Conservation (phyloP, 2,888 invertebrate genomes). For the Helicoverpa assulta region DNA sequence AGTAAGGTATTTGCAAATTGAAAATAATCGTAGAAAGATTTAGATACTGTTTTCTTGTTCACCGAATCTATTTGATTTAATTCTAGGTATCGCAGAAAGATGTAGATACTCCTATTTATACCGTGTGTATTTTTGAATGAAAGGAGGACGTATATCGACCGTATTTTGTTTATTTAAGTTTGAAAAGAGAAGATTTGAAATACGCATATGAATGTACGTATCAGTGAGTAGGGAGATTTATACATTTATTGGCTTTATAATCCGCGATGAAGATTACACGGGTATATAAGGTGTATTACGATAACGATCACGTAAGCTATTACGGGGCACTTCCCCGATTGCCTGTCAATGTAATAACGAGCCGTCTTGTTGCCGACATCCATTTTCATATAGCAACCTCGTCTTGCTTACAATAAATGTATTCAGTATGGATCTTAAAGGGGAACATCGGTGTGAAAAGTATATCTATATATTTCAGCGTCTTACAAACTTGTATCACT, state of each 20-base stretch:
- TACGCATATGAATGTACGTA: neutral
- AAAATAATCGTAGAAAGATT: no score
- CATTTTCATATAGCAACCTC: conserved; percentile 19
- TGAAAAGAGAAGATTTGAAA: no score
- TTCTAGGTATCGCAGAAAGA: no score
- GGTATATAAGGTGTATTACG: conserved; percentile 1
- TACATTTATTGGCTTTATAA: neutral
- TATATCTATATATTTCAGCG: neutral
- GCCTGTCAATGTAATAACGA: conserved; percentile 45
- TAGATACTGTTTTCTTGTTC: no score
- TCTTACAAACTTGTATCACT: neutral
- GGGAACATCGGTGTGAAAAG: neutral
- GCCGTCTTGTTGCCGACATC: conserved; percentile 29
- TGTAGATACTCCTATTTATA: no score
- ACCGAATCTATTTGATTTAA: no score
- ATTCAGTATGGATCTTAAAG: neutral
- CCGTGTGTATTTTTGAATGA: no score
- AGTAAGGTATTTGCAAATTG: no score
- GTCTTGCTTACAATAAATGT: neutral
- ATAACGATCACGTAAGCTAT: conserved; percentile 30
- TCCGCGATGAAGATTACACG: conserved; percentile 1
- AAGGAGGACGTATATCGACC: no score
- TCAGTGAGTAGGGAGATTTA: neutral
- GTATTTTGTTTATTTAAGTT: no score
- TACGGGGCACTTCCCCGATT: conserved; percentile 41